Evolutionary conservation across 2,888 invertebrate species (phyloP).

Genomic region (Dasypolia templi): DNA sequence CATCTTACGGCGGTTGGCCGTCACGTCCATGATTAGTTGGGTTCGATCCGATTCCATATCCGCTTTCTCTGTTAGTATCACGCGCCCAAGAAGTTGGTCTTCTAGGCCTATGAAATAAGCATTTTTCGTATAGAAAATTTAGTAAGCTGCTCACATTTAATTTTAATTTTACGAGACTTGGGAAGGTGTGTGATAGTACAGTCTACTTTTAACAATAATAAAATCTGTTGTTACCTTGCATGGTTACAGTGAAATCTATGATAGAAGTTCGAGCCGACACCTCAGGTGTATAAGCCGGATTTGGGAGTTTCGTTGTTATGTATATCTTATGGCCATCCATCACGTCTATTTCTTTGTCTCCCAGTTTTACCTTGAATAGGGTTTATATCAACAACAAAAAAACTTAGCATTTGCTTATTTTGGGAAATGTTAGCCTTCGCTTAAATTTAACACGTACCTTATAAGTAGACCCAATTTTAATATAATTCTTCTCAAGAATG

Average conservation of each 20-base stretch:
- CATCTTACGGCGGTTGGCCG: conserved; percentile 95
- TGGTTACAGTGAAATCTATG: conserved; percentile 97
- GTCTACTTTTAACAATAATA: background rate
- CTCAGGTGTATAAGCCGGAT: conserved; percentile 97
- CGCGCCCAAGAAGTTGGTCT: conserved; percentile 95
- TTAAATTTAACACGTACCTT: conserved; percentile 89
- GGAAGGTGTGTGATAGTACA: background rate
- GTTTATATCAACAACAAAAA: background rate
- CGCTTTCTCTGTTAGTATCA: conserved; percentile 95
- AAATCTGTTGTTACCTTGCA: conserved; percentile 91
- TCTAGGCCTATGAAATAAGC: conserved; percentile 91
- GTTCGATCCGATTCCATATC: conserved; percentile 96
- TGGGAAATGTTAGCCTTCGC: conserved; percentile 73
- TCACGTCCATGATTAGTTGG: conserved; percentile 95
- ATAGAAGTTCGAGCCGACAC: conserved; percentile 95
- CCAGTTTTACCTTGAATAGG: conserved; percentile 92
- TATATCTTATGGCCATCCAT: conserved; percentile 93
- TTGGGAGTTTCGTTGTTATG: conserved; percentile 96
- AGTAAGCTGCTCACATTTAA: background rate
- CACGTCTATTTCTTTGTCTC: conserved; percentile 96
- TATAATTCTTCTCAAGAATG: conserved; percentile 96
- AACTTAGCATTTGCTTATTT: background rate
- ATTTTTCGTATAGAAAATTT: background rate
- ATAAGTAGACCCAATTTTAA: conserved; percentile 94
- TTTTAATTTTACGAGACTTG: background rate